Base-by-base conservation (phyloP, 2,888 invertebrate species). In the Caenorhabditis macrosperma region DNA sequence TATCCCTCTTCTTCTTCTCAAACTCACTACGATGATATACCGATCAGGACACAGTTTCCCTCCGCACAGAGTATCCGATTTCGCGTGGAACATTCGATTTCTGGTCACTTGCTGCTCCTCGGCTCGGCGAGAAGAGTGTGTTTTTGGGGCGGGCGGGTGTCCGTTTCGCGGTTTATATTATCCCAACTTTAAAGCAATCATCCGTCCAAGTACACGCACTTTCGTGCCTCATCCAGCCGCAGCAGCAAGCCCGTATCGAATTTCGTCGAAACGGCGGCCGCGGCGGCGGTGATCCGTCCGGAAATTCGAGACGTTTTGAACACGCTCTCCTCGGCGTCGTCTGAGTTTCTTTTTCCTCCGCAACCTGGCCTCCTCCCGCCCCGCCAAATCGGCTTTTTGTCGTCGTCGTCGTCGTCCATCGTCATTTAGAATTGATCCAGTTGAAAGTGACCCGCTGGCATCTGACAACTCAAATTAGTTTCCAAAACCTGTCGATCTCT, bases 241-340 rank as follows among this genome's bases (percentile, higher is more conserved):
- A n/a, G n/a, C n/a, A n/a, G 38, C 26, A 12, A 6, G 2, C 15
- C 30, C 26, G 55, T 74, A 59, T 72, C 48, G 64, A 72, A 72
- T 72, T 57, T 44, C 57, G 1, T 33, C 12, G 15, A 5, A 15
- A 10, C 5, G 17, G 33, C 33, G 59, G 38, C 28, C 22, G 35
- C 71, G 33, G 35, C 28, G 33, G 12, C 35, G 55, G 55, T 72
- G 57, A 63, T 74, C 74, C 71, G 69, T 67, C 69, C 71, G 71
- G 71, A 72, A 63, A 74, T 74, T 74, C 60, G 74, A 64, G 74
- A 74, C 74, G 48, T 74, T 74, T 66, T 66, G 74, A 64, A 66
- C 64, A 66, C 59, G 38, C 17, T 38, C 28, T 30, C 15, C 20
- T 17, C 38, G 6, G 10, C 30, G 17, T 22, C 46, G 44, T 61